These are phyloP conservation scores for Leptura quadrifasciata DNA, from an alignment of 2,888 invertebrate genomes.

Conservation along the genomic window DNA sequence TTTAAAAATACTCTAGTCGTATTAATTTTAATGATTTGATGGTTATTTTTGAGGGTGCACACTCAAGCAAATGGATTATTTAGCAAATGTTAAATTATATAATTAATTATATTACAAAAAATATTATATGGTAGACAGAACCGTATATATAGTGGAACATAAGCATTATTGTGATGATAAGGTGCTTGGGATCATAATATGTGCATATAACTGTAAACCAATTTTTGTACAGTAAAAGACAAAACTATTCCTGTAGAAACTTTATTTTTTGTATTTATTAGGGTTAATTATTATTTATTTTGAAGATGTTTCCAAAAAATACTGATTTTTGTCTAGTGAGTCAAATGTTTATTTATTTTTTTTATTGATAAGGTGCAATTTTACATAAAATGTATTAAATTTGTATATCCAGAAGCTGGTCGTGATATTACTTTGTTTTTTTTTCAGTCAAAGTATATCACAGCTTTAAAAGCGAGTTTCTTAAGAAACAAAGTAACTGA, in stretches of 20 bases:
- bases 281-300: constrained; percentile 45
- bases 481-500: neutral
- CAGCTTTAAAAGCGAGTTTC: constrained; percentile 2
- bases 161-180: constrained; percentile 73
- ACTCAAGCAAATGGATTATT: constrained; percentile 61
- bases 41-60: constrained; percentile 54
- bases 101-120: constrained; percentile 69
- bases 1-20: constrained; percentile 1
- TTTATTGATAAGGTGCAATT: constrained; percentile 40
- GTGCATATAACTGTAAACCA: constrained; percentile 64
- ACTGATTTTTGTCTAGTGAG: constrained; percentile 22
- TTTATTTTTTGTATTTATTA: constrained; percentile 46
- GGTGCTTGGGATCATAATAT: constrained; percentile 70
- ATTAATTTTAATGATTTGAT: neutral
- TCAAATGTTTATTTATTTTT: constrained; percentile 37
- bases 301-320: constrained; percentile 26
- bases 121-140: constrained; percentile 71
- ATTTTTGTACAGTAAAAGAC: constrained; percentile 44
- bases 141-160: constrained; percentile 71
- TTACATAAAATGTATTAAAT: constrained; percentile 38
- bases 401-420: constrained; percentile 9
- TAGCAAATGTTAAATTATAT: constrained; percentile 70
- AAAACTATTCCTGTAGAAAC: constrained; percentile 35
- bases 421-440: neutral
- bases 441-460: constrained; percentile 5